Conservation (phyloP, 2,797 vertebrate genomes). For the Odontamblyopus lacepedii region DNA sequence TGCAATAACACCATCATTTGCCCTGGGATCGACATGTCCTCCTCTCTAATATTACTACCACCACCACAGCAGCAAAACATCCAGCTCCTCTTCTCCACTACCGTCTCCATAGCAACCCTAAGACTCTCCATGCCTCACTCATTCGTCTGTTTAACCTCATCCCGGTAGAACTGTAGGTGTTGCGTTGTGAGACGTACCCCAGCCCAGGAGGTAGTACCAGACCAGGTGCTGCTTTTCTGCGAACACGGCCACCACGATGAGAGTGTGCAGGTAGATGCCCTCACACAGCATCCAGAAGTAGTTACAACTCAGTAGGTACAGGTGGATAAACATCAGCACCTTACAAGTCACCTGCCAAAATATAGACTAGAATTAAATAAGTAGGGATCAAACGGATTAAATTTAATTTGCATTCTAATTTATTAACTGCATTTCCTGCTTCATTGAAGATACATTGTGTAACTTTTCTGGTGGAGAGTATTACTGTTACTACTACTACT, state of each 20-base stretch:
- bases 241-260: constrained; percentile 98
- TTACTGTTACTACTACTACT: too few species aligned
- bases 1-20: background rate
- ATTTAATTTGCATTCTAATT: background rate
- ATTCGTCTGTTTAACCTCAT: background rate
- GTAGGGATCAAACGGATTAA: background rate
- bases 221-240: constrained; percentile 94
- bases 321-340: constrained; percentile 87
- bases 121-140: background rate
- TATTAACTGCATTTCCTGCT: background rate
- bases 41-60: background rate
- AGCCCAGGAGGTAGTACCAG: constrained; percentile 98
- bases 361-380: background rate
- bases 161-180: background rate
- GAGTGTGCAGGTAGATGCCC: constrained; percentile 96
- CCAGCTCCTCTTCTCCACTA: background rate
- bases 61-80: background rate
- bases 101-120: background rate
- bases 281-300: constrained; percentile 99
- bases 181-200: constrained; percentile 79
- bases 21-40: background rate
- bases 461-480: background rate
- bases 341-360: constrained; percentile 87
- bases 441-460: background rate
- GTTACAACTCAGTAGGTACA: constrained; percentile 93